Evolutionary conservation across 2,797 vertebrate species (phyloP).

Genomic region (Glyptemys insculpta): DNA sequence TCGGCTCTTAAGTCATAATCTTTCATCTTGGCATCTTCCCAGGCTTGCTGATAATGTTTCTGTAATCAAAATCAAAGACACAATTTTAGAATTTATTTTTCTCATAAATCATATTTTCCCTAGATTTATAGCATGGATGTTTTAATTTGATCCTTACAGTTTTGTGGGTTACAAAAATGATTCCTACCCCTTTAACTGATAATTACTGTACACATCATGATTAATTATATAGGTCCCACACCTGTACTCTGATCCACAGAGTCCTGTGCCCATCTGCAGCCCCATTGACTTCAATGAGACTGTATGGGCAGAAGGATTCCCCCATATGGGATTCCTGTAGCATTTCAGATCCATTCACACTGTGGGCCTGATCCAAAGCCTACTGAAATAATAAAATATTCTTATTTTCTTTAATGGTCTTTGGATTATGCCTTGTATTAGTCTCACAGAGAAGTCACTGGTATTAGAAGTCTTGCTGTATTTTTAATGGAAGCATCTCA

Average conservation of each 20-base stretch:
- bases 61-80: conserved; percentile 63
- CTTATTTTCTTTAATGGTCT: neutral
- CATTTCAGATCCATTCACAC: neutral
- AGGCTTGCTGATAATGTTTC: conserved; percentile 85
- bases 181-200: neutral
- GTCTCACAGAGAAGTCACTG: neutral
- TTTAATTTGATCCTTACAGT: neutral
- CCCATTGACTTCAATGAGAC: neutral
- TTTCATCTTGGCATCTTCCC: conserved; percentile 83
- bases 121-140: neutral
- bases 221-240: neutral
- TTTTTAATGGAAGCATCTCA: neutral
- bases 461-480: neutral
- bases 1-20: conserved; percentile 83
- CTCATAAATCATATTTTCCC: neutral
- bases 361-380: neutral
- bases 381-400: neutral
- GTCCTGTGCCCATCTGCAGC: neutral
- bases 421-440: neutral
- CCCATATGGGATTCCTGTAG: no score
- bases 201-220: neutral
- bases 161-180: neutral
- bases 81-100: neutral
- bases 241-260: neutral
- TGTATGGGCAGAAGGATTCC: neutral